phyloP scores from a whole-genome alignment of 2,113 vertebrate species.

The Spheniscus mendiculus region DNA sequence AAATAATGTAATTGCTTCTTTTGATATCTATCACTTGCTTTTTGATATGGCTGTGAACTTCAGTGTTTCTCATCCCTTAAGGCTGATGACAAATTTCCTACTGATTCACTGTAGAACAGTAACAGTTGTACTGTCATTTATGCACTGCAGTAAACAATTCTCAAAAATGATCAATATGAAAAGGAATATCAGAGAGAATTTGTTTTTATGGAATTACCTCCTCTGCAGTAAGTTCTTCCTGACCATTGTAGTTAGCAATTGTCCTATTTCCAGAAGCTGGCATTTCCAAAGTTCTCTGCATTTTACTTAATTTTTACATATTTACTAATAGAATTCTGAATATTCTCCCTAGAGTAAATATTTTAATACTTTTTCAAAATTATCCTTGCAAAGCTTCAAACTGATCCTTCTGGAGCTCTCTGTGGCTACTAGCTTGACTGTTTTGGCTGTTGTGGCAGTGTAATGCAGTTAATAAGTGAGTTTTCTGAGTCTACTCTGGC shows the following conservation, averaged over 20 bases:
- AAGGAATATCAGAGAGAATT: neutral
- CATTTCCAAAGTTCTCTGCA: neutral
- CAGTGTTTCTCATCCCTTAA: neutral
- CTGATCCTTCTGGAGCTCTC: neutral
- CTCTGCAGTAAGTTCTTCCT: neutral
- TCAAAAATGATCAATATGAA: neutral
- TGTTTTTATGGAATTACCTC: neutral
- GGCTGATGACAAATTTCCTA: neutral
- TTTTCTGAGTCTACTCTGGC: neutral
- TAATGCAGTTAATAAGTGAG: neutral
- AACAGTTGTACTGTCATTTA: neutral
- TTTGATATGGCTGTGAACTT: neutral
- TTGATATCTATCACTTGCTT: neutral
- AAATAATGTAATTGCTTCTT: neutral
- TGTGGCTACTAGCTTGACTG: neutral
- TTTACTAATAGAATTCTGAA: neutral
- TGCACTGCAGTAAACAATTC: neutral
- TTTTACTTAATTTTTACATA: neutral
- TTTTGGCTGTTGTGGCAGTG: neutral
- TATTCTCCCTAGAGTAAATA: too few species aligned
- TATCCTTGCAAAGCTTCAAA: neutral
- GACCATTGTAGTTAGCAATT: rapidly evolving
- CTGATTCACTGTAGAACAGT: neutral
- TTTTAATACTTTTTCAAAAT: neutral
- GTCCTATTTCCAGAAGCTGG: neutral